phyloP scores from a whole-genome alignment of 2,113 vertebrate genomes.

The Engraulis encrasicolus region DNA sequence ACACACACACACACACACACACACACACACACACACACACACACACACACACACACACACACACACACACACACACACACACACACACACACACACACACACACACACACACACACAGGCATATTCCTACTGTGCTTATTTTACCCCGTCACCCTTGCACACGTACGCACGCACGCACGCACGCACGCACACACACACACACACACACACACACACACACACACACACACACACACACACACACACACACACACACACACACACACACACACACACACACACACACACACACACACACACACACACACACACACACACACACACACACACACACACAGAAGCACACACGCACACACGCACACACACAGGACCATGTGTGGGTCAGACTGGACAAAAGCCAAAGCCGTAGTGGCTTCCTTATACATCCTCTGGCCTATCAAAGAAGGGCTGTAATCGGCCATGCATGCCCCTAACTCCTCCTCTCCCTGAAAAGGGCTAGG shows the following conservation, averaged over 20 bases:
- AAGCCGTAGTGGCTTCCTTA: no score
- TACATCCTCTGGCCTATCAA: constrained; percentile 76
- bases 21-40: background rate
- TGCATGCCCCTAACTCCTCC: constrained; percentile 73
- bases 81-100: background rate
- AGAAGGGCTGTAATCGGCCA: constrained; percentile 80
- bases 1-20: background rate
- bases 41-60: background rate
- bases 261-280: background rate
- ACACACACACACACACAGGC: background rate
- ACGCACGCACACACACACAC: background rate
- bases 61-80: background rate
- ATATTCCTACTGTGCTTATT: constrained; percentile 22
- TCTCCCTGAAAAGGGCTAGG: constrained; percentile 79
- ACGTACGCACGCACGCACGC: background rate
- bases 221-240: background rate
- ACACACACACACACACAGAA: background rate
- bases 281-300: background rate
- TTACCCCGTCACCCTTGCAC: background rate
- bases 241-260: background rate
- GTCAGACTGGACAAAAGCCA: constrained; percentile 80
- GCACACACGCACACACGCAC: background rate
- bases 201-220: background rate
- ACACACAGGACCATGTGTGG: constrained; percentile 59
- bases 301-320: background rate